Conservation (phyloP, 2,797 vertebrate species). For the Phrynocephalus guinanensis region DNA sequence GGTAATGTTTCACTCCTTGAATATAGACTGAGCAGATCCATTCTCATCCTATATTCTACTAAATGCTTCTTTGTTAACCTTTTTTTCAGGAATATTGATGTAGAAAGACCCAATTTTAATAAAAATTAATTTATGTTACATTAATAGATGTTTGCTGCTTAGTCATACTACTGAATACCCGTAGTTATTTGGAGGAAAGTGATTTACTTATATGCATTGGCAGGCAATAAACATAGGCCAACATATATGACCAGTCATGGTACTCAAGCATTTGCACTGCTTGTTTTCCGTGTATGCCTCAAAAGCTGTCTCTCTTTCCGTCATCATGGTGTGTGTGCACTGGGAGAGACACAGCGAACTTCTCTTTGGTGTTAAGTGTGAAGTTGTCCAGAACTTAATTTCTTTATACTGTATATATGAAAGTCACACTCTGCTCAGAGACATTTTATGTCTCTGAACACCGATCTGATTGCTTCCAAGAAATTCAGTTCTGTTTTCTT, state of each 20-base stretch:
- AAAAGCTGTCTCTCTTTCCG: not conserved
- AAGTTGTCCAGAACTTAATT: not conserved
- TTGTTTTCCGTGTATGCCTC: not conserved
- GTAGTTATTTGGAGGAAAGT: not conserved
- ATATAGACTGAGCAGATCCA: not conserved
- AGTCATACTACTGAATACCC: not conserved
- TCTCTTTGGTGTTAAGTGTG: not conserved
- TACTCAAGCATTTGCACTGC: not conserved
- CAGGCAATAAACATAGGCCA: not conserved
- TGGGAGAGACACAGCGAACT: not conserved
- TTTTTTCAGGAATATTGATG: not conserved
- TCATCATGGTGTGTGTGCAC: not conserved
- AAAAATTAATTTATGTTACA: not conserved
- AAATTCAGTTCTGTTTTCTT: not conserved
- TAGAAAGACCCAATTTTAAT: not conserved
- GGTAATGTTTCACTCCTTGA: not conserved
- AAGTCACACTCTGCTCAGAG: not conserved
- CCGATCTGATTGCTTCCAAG: not conserved
- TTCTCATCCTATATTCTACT: not conserved
- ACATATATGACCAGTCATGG: not conserved
- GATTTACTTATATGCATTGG: not conserved
- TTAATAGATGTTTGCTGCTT: not conserved
- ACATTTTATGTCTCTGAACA: not conserved
- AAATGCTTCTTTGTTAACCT: not conserved
- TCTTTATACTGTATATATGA: too few species aligned